These are phyloP conservation scores for Pegoplata infirma DNA, from an alignment of 2,888 invertebrate genomes.

Conservation along the genomic window DNA sequence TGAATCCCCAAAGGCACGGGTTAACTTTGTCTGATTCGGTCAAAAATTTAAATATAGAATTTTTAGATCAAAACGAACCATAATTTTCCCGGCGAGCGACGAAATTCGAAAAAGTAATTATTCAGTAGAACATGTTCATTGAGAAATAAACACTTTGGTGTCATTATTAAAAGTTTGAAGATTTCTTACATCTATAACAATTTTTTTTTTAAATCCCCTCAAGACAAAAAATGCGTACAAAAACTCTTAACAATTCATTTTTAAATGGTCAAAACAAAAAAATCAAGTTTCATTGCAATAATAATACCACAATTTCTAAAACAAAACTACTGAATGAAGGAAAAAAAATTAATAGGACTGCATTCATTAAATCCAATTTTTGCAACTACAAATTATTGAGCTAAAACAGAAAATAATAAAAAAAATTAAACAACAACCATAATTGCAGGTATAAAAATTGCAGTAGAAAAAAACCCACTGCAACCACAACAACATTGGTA, in stretches of 20 bases:
- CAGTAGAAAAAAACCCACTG: constrained; percentile 21
- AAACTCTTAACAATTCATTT: neutral
- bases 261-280: no score
- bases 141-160: no score
- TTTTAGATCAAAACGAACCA: no score
- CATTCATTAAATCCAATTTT: constrained; percentile 76
- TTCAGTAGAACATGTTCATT: no score
- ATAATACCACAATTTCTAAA: constrained; percentile 2
- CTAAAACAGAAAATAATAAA: constrained; percentile 54
- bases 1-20: no score
- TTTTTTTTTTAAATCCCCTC: neutral
- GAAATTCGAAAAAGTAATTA: no score
- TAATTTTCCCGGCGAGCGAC: no score
- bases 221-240: neutral
- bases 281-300: neutral
- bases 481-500: constrained; percentile 43
- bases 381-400: constrained; percentile 74
- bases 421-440: constrained; percentile 63
- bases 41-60: no score
- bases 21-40: no score
- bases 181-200: no score
- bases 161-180: no score
- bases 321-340: constrained; percentile 16
- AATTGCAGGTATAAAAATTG: constrained; percentile 70
- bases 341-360: constrained; percentile 72